These are phyloP conservation scores for Machaerirhynchus nigripectus DNA, from an alignment of 2,113 vertebrate species.

Conservation along the genomic window DNA sequence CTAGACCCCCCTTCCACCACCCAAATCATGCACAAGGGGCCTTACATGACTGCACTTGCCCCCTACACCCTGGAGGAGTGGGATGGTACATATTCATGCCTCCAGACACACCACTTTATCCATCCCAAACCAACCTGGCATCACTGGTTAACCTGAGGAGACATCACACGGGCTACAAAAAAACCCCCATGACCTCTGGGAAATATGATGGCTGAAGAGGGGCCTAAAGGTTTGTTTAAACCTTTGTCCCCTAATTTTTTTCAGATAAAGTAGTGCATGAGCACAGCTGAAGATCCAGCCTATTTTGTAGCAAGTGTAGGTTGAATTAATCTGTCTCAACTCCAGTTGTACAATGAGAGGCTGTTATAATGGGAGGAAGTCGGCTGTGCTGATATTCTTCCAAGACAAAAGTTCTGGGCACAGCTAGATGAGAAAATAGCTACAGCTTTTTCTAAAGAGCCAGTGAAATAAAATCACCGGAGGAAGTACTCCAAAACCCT, in stretches of 20 bases:
- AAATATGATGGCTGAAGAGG: neutral
- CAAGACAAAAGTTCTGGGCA: slow-evolving; percentile 22
- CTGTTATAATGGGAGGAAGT: neutral
- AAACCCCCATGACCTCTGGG: neutral
- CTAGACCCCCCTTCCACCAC: neutral
- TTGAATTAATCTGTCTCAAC: neutral
- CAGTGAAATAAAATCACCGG: neutral
- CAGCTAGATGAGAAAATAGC: slow-evolving; percentile 6
- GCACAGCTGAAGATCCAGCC: neutral
- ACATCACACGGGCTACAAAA: neutral
- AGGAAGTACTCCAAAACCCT: slow-evolving; percentile 12
- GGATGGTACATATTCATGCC: neutral
- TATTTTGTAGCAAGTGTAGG: neutral
- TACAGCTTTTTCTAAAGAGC: neutral
- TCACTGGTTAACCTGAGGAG: neutral
- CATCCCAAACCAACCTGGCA: neutral
- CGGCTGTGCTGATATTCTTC: neutral
- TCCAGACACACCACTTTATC: neutral
- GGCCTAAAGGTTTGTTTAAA: neutral
- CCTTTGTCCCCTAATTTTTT: neutral
- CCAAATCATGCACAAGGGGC: neutral
- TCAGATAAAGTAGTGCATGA: neutral
- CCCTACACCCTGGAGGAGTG: neutral
- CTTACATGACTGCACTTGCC: neutral
- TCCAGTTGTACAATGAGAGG: neutral